These are phyloP conservation scores for Atlantisia rogersi DNA, from an alignment of 2,113 vertebrate species.

Conservation along the genomic window DNA sequence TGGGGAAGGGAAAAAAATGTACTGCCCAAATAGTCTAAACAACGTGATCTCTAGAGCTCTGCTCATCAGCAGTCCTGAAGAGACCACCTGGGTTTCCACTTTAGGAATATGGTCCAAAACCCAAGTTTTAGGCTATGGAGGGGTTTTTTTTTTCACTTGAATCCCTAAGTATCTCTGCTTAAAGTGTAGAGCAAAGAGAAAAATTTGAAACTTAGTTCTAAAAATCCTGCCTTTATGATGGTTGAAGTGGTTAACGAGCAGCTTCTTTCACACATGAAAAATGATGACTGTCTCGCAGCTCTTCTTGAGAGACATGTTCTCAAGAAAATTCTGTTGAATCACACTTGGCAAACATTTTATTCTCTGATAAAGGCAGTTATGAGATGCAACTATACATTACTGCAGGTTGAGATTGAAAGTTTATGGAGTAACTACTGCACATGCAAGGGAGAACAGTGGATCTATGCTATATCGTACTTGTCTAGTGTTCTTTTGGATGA, in stretches of 20 bases:
- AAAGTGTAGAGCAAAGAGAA: neutral
- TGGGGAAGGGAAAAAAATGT: neutral
- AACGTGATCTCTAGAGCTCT: neutral
- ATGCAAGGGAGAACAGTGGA: neutral
- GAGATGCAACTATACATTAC: neutral
- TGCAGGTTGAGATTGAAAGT: neutral
- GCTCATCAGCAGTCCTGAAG: neutral
- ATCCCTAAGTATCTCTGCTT: neutral
- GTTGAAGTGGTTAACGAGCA: neutral
- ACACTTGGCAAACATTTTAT: conserved; percentile 7
- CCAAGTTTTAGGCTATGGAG: neutral
- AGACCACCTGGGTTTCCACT: neutral
- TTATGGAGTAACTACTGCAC: neutral
- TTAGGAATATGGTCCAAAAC: neutral
- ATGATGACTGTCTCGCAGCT: neutral
- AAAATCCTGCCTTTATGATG: neutral
- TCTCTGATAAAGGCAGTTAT: neutral
- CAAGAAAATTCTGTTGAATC: neutral
- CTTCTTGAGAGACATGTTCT: neutral
- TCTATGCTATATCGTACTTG: accelerated
- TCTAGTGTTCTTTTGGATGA: neutral
- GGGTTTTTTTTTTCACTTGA: neutral
- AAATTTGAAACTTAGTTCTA: neutral
- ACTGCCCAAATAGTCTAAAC: neutral
- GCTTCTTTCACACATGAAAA: neutral